Evolutionary conservation across 2,888 invertebrate species (phyloP), one percentile per base, ranked within the genome.

Genomic region (Morpho helenor): DNA sequence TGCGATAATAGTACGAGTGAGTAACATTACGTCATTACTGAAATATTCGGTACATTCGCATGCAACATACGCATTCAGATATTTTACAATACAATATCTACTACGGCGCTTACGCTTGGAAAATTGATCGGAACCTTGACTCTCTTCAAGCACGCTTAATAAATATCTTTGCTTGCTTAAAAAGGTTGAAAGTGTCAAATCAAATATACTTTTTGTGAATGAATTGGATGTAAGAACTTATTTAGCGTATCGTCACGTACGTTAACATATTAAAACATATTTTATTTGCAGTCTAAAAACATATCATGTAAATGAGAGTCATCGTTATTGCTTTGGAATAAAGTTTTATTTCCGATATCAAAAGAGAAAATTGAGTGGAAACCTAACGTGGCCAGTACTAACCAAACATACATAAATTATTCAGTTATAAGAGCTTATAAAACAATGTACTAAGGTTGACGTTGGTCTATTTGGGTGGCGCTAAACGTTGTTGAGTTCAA

Each of bases 201-300:
- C 75, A 71, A 77, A 75, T 70, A 68, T 45, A 60, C 62, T 76
- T 79, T 78, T 78, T 79, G 69, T 74, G 69, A 76, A 76, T 74
- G 73, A 66, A 64, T 66, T 61, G 64, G 72, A 70, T 73, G 68
- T 64, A 68, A 73, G 69, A 65, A 65, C 64, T 66, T 72, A 77
- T 69, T 75, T 69, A 74, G 67, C 67, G 71, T 54, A 66, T 66
- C 72, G 75, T 75, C 80, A 83, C 82, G 82, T 82, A 74, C 63
- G 53, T 70, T 71, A 70, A 77, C 53, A 70, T 60, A 69, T 67
- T 60, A 68, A 55, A 58, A 9, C 60, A 52, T 46, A 53, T 22
- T 46, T 46, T 61, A 56, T 49, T 62, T 58, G 47, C 63, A 43
- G 40, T 46, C 22, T 7, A 53, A 56, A 47, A 16, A 16, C 3